Conservation (phyloP, 2,797 vertebrate genomes). For the Alosa sapidissima region DNA sequence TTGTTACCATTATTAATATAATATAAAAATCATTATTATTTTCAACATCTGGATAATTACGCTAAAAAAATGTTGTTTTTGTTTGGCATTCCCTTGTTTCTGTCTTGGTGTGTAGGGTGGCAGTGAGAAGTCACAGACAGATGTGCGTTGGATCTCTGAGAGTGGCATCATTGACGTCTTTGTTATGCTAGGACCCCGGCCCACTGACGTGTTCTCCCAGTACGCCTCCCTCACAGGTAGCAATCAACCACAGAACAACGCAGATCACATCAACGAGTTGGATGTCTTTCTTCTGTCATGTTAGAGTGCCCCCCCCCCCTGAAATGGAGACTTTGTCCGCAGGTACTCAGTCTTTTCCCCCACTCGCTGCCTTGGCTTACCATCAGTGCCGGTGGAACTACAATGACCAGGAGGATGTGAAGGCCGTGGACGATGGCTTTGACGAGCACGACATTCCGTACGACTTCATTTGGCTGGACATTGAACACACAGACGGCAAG, state of each 20-base stretch:
- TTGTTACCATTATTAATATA: too few relatives aligned
- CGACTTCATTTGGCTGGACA: conserved; percentile 94
- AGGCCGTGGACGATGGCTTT: conserved; percentile 80
- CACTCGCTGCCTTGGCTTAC: conserved; percentile 84
- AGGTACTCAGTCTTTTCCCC: conserved; percentile 94
- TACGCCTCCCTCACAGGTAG: conserved; percentile 88
- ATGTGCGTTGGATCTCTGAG: conserved; percentile 94
- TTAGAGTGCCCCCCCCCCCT: not conserved
- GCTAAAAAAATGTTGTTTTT: not conserved
- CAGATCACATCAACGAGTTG: not conserved
- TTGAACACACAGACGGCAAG: conserved; percentile 93
- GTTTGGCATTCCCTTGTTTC: conserved; percentile 42
- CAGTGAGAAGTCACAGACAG: conserved; percentile 87
- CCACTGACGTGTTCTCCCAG: conserved; percentile 80
- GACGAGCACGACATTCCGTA: conserved; percentile 89
- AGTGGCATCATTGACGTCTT: conserved; percentile 90
- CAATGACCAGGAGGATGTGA: conserved; percentile 90
- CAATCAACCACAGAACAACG: not conserved
- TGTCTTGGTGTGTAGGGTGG: conserved; percentile 77
- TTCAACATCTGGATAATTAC: too few relatives aligned
- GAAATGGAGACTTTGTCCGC: not conserved
- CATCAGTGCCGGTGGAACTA: conserved; percentile 99
- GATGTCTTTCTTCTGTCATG: not conserved
- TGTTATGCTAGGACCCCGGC: conserved; percentile 83
- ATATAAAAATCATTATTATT: too few relatives aligned